Evolutionary conservation across 2,888 invertebrate species (phyloP).

Genomic region (Tiliacea citrago): DNA sequence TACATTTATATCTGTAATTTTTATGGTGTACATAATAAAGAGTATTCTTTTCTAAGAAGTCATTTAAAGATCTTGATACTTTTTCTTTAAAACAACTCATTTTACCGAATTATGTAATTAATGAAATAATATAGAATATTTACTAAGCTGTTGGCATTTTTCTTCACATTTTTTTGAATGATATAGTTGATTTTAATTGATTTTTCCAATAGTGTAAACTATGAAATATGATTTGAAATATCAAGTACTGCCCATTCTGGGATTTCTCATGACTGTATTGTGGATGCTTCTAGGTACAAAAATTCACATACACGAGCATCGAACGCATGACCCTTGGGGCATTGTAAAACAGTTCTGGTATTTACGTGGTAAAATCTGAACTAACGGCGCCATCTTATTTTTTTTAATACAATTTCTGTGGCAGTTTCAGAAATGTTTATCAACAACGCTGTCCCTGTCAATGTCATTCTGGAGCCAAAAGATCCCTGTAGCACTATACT

Average conservation of each 20-base stretch:
- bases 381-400: neutral
- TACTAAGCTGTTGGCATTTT: constrained; percentile 54
- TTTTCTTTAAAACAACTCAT: constrained; percentile 8
- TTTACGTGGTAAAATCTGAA: neutral
- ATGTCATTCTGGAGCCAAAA: neutral
- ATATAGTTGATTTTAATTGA: constrained; percentile 17
- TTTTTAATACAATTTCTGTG: neutral
- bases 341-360: neutral
- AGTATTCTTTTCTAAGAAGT: neutral
- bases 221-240: neutral
- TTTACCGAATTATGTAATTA: constrained; percentile 53
- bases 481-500: no score
- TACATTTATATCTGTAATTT: no score
- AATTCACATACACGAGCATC: neutral
- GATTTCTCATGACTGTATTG: neutral
- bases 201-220: constrained; percentile 3
- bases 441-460: neutral
- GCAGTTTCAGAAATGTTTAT: neutral
- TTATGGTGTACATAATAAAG: no score
- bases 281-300: neutral
- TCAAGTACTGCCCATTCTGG: no score
- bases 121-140: constrained; percentile 48
- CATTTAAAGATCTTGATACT: constrained; percentile 35
- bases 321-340: neutral
- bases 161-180: constrained; percentile 26